Percentiles rank a stretch among this genome's conserved stretches.
Evolutionary conservation across 1,140 invertebrate genomes (phyloP).

Genomic region (Chironomus tepperi): DNA sequence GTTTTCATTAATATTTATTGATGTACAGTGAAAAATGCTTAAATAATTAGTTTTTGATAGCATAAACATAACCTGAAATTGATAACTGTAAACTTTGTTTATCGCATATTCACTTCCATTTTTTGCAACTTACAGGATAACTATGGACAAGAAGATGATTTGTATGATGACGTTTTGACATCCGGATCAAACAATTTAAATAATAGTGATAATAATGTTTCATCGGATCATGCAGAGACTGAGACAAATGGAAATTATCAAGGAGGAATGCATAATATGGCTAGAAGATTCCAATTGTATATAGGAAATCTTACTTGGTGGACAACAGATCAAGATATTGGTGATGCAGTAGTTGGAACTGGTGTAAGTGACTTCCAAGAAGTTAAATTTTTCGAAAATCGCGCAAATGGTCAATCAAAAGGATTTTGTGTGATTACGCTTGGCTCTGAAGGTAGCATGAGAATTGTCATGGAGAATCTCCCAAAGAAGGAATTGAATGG

Average conservation of each 20-base stretch:
- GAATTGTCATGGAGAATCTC: slow-evolving; percentile 83
- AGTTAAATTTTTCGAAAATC: slow-evolving; percentile 99
- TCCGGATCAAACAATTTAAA: not conserved
- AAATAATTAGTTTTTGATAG: not conserved
- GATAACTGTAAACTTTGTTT: not conserved
- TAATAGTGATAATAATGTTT: slow-evolving; percentile 27
- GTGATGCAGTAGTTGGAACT: slow-evolving; percentile 73
- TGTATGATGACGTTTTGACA: slow-evolving; percentile 13
- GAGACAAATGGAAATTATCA: slow-evolving; percentile 57
- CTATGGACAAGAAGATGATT: not conserved
- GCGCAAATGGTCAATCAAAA: slow-evolving; percentile 98
- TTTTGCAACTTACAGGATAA: not conserved
- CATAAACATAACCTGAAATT: not conserved
- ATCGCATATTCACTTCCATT: not conserved
- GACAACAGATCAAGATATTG: slow-evolving; percentile 95
- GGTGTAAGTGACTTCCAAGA: slow-evolving; percentile 92
- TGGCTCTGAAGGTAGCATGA: slow-evolving; percentile 83
- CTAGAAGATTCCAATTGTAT: slow-evolving; percentile 79
- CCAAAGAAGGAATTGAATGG: slow-evolving; percentile 93
- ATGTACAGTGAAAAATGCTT: not conserved
- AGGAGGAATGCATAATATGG: slow-evolving; percentile 52
- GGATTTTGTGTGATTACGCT: slow-evolving; percentile 91
- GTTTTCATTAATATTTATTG: no score
- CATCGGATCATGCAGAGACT: slow-evolving; percentile 32
- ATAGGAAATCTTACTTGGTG: slow-evolving; percentile 95